Evolutionary conservation across 2,797 vertebrate genomes (phyloP).

Genomic region (Gephyroberyx darwinii): DNA sequence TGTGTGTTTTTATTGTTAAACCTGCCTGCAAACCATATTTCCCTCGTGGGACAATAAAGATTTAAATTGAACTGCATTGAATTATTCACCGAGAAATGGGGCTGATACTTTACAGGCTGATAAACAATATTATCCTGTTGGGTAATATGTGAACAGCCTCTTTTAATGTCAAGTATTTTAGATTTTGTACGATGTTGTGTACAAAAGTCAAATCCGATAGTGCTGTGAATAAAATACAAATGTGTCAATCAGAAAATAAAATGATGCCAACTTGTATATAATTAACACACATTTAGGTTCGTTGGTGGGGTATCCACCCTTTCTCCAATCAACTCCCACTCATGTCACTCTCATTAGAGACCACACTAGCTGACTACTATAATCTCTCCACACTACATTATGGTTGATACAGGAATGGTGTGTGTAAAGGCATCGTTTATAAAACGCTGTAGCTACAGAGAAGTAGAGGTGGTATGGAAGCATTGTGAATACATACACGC

Average conservation of each 20-base stretch:
- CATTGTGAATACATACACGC: not conserved
- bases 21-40: slow-evolving; percentile 49
- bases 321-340: too few relatives aligned
- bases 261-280: too few relatives aligned
- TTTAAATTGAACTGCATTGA: slow-evolving; percentile 31
- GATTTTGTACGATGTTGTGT: too few relatives aligned
- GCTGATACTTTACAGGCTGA: slow-evolving; percentile 8
- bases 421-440: not conserved
- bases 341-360: too few relatives aligned
- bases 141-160: not conserved
- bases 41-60: slow-evolving; percentile 51
- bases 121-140: slow-evolving; percentile 6
- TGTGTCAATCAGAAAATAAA: too few relatives aligned
- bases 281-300: too few relatives aligned
- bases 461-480: not conserved
- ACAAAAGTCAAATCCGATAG: too few relatives aligned
- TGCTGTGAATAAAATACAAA: too few relatives aligned
- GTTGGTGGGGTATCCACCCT: too few relatives aligned
- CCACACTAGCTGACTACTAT: too few relatives aligned
- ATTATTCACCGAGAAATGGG: slow-evolving; percentile 12
- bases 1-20: slow-evolving; percentile 56
- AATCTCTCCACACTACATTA: slow-evolving; percentile 13
- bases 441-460: not conserved
- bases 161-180: too few relatives aligned
- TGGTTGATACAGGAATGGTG: slow-evolving; percentile 10